These are phyloP conservation scores for Ferdinandea cuprea DNA, from an alignment of 2,888 invertebrate genomes.

Conservation along the genomic window DNA sequence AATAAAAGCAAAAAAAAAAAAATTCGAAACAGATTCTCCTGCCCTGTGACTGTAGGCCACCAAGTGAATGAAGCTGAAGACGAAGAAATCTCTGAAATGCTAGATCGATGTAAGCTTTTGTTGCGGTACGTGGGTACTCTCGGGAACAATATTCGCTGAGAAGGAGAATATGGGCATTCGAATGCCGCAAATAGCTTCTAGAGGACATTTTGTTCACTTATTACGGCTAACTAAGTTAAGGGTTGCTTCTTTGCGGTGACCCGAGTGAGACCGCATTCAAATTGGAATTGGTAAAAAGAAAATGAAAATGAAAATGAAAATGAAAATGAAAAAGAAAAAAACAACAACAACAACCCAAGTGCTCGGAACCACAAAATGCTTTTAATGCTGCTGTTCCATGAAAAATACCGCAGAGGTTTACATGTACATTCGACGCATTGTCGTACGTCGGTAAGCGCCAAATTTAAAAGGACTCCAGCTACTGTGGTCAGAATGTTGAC, in stretches of 20 bases:
- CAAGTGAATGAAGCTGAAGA: slow-evolving; percentile 44
- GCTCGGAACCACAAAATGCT: slow-evolving; percentile 73
- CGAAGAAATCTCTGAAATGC: slow-evolving; percentile 76
- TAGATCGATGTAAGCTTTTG: slow-evolving; percentile 74
- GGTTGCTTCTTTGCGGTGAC: slow-evolving; percentile 71
- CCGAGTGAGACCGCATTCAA: slow-evolving; percentile 63
- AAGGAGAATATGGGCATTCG: slow-evolving; percentile 72
- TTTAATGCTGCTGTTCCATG: slow-evolving; percentile 65
- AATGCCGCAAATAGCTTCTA: slow-evolving; percentile 72
- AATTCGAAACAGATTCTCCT: background rate
- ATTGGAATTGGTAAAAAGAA: slow-evolving; percentile 55
- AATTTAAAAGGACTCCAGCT: slow-evolving; percentile 62
- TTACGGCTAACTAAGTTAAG: slow-evolving; percentile 68
- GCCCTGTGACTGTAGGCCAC: background rate
- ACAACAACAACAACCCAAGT: background rate
- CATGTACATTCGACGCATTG: slow-evolving; percentile 71
- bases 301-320: slow-evolving; percentile 9
- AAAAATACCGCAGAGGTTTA: slow-evolving; percentile 66
- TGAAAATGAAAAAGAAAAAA: slow-evolving; percentile 7
- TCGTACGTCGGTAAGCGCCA: slow-evolving; percentile 64
- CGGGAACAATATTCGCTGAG: slow-evolving; percentile 61
- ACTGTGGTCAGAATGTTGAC: slow-evolving; percentile 63
- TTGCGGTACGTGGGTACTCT: slow-evolving; percentile 69
- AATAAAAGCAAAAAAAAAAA: slow-evolving; percentile 22
- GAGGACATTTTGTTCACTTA: slow-evolving; percentile 71